Base-by-base conservation (phyloP, 2,888 invertebrate genomes). In the Aromia moschata region DNA sequence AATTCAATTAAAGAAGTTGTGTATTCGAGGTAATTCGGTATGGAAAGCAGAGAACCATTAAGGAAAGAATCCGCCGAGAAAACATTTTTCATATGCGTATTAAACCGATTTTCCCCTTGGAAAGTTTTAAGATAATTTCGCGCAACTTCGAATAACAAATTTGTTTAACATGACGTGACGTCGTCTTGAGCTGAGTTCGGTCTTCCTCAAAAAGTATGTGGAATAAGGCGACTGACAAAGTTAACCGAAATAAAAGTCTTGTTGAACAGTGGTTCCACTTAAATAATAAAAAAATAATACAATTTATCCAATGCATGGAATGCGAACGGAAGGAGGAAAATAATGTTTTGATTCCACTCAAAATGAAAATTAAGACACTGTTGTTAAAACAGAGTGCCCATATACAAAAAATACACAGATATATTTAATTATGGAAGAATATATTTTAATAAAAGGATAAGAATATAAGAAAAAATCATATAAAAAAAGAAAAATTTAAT, bases 1-100 rank as follows among this genome's bases (percentile, higher is more conserved):
- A 46, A 56, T 56, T 51, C 56, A 56, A 56, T 56, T 56, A 56
- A 43, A 36, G 53, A 56, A 51, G 36, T 46, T 56, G 47, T 56
- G 56, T 36, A 49, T 49, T 43, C 49, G 49, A 56, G 43, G 47
- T 56, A 56, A 56, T 41, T 56, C 49, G n/a, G 36, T 55, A 55
- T 55, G 25, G 38, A 43, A 43, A 49, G 46, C 56, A 51, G 36
- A 37, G 20, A 38, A 11, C 37, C 45, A 45, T 46, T 45, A 44
- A 31, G 20, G 33, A 55, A 46, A 17, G 38, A 38, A 15, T 38
- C 12, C 18, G 25, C 37, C 38, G 15, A 25, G 38, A 33, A 38
- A 49, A 38, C 33, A 38, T 49, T 49, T 38, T 40, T 38, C 38
- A 12, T 38, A 18, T 25, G 49, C 49, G 49, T 49, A 15, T 15